Conservation (phyloP, 2,797 vertebrate species). For the Neosilurus mollespiculum region DNA sequence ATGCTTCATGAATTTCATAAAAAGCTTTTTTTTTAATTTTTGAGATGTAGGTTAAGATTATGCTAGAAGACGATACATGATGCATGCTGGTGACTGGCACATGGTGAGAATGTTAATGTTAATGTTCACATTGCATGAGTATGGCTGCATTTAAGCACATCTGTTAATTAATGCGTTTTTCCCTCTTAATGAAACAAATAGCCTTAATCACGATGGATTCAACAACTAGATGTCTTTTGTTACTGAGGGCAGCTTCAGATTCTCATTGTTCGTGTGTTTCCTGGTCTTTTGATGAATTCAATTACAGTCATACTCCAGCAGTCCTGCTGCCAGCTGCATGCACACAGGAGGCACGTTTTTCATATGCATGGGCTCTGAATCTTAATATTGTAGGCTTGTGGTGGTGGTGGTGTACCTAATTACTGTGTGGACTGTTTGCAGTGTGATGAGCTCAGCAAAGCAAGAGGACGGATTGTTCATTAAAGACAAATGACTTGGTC, state of each 20-base stretch:
- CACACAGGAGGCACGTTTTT: slow-evolving; percentile 18
- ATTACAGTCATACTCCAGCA: slow-evolving; percentile 9
- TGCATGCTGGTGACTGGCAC: slow-evolving; percentile 5
- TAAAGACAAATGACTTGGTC: slow-evolving; percentile 5
- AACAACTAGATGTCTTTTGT: slow-evolving; percentile 13
- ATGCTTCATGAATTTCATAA: neutral
- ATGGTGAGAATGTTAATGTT: neutral
- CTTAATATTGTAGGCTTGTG: slow-evolving; percentile 26
- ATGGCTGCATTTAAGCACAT: slow-evolving; percentile 1
- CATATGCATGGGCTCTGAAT: slow-evolving; percentile 17
- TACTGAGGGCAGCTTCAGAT: slow-evolving; percentile 14
- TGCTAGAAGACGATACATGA: slow-evolving; percentile 1
- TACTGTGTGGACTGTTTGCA: slow-evolving; percentile 10
- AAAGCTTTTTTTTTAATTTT: neutral
- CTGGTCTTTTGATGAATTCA: slow-evolving; percentile 33
- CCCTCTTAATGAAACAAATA: neutral
- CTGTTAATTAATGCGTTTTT: neutral
- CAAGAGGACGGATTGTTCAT: neutral
- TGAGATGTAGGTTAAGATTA: neutral
- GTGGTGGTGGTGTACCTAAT: slow-evolving; percentile 13
- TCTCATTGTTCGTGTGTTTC: slow-evolving; percentile 7
- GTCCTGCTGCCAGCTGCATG: slow-evolving; percentile 31
- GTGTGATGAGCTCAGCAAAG: neutral
- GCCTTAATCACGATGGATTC: neutral
- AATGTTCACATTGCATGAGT: neutral